Evolutionary conservation across 2,888 invertebrate genomes (phyloP).

Genomic region (Drosophila parthenogenetica): DNA sequence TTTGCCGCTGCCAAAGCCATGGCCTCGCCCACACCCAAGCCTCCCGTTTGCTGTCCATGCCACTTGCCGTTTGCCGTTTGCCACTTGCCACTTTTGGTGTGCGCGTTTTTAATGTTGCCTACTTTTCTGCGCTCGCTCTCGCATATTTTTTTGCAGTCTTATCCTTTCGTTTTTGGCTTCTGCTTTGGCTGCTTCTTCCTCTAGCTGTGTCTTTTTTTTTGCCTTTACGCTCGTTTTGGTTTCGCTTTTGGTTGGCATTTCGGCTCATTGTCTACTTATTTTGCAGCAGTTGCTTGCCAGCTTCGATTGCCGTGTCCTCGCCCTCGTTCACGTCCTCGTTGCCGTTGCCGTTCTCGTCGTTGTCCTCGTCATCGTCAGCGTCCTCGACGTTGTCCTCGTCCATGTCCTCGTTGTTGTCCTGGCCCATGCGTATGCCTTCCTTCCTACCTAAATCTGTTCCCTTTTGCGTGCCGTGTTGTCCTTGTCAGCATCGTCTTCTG

Average conservation of each 20-base stretch:
- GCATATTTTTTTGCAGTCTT: conserved; percentile 45
- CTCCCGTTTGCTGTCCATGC: conserved; percentile 40
- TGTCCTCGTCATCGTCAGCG: conserved; percentile 27
- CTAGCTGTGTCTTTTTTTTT: conserved; percentile 3
- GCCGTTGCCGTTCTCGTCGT: conserved; percentile 1
- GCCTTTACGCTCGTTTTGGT: conserved; percentile 57
- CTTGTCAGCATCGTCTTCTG: conserved; percentile 60
- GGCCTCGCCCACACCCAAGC: conserved; percentile 33
- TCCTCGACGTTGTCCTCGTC: conserved; percentile 9
- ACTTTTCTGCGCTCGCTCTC: conserved; percentile 39
- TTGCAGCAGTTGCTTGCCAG: conserved; percentile 60
- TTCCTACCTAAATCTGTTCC: background rate
- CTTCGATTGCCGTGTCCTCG: conserved; percentile 47
- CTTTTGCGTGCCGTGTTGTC: conserved; percentile 45
- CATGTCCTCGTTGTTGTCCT: conserved; percentile 5
- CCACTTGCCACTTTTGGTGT: conserved; percentile 27
- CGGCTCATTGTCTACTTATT: conserved; percentile 76
- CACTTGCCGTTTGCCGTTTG: conserved; percentile 41
- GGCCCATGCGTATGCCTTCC: conserved; percentile 25
- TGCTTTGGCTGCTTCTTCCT: background rate
- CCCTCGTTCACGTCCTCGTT: conserved; percentile 10
- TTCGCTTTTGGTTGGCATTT: conserved; percentile 65
- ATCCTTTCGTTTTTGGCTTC: conserved; percentile 39
- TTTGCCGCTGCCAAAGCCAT: conserved; percentile 44
- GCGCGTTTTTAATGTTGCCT: conserved; percentile 51